These are phyloP conservation scores for Liolophura sinensis DNA, from an alignment of 1,140 invertebrate genomes.

Conservation along the genomic window DNA sequence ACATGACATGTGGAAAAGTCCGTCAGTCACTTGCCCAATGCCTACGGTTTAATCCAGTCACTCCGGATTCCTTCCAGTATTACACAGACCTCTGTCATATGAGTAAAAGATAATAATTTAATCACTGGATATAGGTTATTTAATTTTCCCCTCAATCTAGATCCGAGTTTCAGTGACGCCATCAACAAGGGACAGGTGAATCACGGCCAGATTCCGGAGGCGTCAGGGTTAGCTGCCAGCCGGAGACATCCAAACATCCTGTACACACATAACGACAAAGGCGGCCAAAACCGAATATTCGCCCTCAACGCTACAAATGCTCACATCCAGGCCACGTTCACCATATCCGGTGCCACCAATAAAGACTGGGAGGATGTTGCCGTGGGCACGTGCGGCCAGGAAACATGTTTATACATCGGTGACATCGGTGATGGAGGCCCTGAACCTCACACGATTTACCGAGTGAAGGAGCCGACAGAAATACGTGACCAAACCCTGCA, in stretches of 20 bases:
- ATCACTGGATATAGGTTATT: too few species aligned
- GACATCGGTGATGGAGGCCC: constrained; percentile 12
- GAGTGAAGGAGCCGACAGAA: constrained; percentile 14
- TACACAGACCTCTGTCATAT: too few species aligned
- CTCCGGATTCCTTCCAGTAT: too few species aligned
- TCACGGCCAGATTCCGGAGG: constrained; percentile 7
- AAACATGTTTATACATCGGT: constrained; percentile 23
- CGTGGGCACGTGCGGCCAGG: constrained; percentile 17
- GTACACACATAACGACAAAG: constrained; percentile 26
- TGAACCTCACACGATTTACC: constrained; percentile 14
- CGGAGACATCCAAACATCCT: constrained; percentile 11
- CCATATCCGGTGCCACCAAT: constrained; percentile 15
- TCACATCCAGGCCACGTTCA: constrained; percentile 7
- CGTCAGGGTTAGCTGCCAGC: constrained; percentile 24
- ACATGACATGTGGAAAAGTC: too few species aligned
- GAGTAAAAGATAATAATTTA: too few species aligned
- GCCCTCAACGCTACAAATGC: constrained; percentile 20
- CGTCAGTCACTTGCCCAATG: too few species aligned
- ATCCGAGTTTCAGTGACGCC: too few species aligned
- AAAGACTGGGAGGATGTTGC: constrained; percentile 35
- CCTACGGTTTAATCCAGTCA: too few species aligned
- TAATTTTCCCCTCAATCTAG: too few species aligned
- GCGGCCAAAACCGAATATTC: constrained; percentile 16
- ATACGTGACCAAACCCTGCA: background rate
- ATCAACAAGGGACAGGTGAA: background rate